Base-by-base conservation (phyloP, 2,888 invertebrate genomes). In the Aspidiotus destructor region DNA sequence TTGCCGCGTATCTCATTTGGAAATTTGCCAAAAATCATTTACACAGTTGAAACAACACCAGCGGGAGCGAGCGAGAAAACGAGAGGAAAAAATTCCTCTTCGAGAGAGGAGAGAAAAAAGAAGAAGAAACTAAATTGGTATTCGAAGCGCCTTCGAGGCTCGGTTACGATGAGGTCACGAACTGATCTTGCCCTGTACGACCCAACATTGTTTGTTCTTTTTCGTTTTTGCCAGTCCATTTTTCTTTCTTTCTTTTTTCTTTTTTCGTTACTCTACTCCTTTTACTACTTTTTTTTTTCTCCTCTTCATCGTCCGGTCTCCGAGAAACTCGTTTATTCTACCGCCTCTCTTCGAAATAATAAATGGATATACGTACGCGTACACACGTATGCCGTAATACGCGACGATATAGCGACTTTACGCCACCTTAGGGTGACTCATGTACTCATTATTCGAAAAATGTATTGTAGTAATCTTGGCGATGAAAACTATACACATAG, bases 21-120 rank as follows among this genome's bases (percentile, higher is more conserved):
- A 61, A 61, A 61, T 44, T 48, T 48, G 48, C 48, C 48, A 48
- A 48, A 61, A 61, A 42, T 61, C 42, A 44, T 57, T 10, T 16
- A n/a, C 57, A 16, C 16, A n/a, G 16, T 10, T 57, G 15, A 17
- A 57, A 57, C 28, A 28, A 15, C 15, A 57, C n/a, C 5, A 57
- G 57, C 11, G 17, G 6, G 15, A 57, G 16, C 11, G 16, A 16
- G 57, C 10, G 15, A 15, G 48, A 61, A 13, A 17, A 17, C 41
- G 41, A 60, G 41, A 41, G 41, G 13, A 16, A 57, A 16, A 57
- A 57, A 57, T 11, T 10, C 17, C 16, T n/a, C 7, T 10, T 10
- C 16, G 7, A 57, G 9, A 11, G 57, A 16, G 16, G 57, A 11
- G 60, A 1, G 13, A 17, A 42, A 10, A 15, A 16, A 42, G 15